These are phyloP conservation scores for Metopia argyrocephala DNA, from an alignment of 2,888 invertebrate genomes.

Conservation along the genomic window DNA sequence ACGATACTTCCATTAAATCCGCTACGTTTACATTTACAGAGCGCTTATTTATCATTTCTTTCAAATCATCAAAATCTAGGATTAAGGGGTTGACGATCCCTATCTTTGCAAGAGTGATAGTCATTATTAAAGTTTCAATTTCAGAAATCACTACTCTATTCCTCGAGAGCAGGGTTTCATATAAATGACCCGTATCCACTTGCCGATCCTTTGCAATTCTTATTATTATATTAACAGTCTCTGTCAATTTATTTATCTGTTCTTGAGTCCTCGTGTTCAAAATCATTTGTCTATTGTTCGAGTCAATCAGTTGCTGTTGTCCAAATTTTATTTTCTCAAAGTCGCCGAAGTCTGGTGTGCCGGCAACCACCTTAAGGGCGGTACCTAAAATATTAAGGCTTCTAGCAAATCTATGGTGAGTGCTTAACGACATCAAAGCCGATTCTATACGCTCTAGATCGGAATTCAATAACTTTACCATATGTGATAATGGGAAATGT, in stretches of 20 bases:
- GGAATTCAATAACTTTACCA: neutral
- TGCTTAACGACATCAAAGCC: neutral
- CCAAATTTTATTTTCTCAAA: neutral
- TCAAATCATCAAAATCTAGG: slow-evolving; percentile 54
- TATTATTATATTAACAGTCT: slow-evolving; percentile 48
- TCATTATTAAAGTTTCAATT: slow-evolving; percentile 50
- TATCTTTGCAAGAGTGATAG: slow-evolving; percentile 53
- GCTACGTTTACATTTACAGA: slow-evolving; percentile 54
- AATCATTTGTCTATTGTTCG: slow-evolving; percentile 37
- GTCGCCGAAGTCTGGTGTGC: slow-evolving; percentile 41
- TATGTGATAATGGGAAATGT: slow-evolving; percentile 31
- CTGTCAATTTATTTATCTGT: slow-evolving; percentile 52
- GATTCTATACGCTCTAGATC: slow-evolving; percentile 22
- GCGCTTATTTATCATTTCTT: slow-evolving; percentile 51
- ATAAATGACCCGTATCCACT: slow-evolving; percentile 44
- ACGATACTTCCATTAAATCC: slow-evolving; percentile 57
- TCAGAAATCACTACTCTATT: slow-evolving; percentile 58
- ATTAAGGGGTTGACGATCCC: slow-evolving; percentile 50
- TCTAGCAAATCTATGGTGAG: slow-evolving; percentile 30
- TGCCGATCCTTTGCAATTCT: slow-evolving; percentile 2
- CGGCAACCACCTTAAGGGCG: slow-evolving; percentile 19
- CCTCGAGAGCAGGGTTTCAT: slow-evolving; percentile 55
- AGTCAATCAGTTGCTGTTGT: slow-evolving; percentile 7
- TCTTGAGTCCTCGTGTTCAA: slow-evolving; percentile 48
- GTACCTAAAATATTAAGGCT: slow-evolving; percentile 27